A percentile compares a stretch with the other conserved stretches of the same genome.
Conservation (phyloP, 2,888 invertebrate species). For the Cephus runcator region DNA sequence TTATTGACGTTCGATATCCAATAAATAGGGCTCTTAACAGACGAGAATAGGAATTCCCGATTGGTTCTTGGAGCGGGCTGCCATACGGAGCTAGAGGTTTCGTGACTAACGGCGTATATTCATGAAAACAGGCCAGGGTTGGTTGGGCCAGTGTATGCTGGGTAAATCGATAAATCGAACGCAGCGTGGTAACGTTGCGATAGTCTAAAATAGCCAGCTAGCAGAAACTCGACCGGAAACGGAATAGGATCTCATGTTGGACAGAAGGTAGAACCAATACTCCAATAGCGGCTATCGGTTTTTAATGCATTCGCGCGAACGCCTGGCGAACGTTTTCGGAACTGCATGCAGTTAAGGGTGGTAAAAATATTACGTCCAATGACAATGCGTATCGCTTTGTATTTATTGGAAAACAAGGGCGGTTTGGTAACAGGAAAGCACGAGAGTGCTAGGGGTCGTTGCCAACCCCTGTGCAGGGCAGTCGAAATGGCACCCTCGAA, state of each 20-base stretch:
- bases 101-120: slow-evolving; percentile 13
- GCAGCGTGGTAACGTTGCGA: slow-evolving; percentile 11
- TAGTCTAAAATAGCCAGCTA: slow-evolving; percentile 30
- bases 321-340: not conserved
- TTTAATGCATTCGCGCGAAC: not conserved
- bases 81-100: slow-evolving; percentile 52
- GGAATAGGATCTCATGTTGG: slow-evolving; percentile 48
- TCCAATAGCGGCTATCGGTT: slow-evolving; percentile 8
- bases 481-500: slow-evolving; percentile 24
- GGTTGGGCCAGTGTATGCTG: not conserved
- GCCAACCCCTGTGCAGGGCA: slow-evolving; percentile 50
- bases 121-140: not conserved
- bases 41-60: slow-evolving; percentile 60
- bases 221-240: slow-evolving; percentile 59
- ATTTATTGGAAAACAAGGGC: slow-evolving; percentile 65
- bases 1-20: slow-evolving; percentile 44
- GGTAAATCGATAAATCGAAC: slow-evolving; percentile 51
- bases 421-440: slow-evolving; percentile 60
- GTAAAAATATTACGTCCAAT: not conserved
- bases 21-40: slow-evolving; percentile 45
- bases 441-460: slow-evolving; percentile 39
- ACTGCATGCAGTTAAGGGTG: not conserved
- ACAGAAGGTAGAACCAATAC: slow-evolving; percentile 26
- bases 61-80: slow-evolving; percentile 57
- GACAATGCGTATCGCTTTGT: slow-evolving; percentile 43